phyloP scores from a whole-genome alignment of 1,140 invertebrate species.

The Drosophila baimaii region DNA sequence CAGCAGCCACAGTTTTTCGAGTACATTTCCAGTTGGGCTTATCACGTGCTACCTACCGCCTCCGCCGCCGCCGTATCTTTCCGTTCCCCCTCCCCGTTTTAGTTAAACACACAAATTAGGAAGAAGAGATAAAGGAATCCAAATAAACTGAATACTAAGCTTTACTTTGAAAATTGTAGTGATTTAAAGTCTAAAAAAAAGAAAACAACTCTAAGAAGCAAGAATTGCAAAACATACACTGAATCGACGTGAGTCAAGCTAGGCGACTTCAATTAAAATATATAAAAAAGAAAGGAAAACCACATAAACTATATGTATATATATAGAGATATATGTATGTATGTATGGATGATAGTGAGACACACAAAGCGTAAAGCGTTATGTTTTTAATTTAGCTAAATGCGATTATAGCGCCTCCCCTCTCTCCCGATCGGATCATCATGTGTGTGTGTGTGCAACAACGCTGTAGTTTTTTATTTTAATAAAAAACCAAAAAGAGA shows the following conservation, averaged over 20 bases:
- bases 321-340: constrained; percentile 43
- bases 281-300: constrained; percentile 28
- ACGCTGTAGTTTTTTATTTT: constrained; percentile 58
- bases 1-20: constrained; percentile 10
- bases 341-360: constrained; percentile 55
- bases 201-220: constrained; percentile 18
- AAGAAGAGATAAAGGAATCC: constrained; percentile 30
- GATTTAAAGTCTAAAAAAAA: constrained; percentile 57
- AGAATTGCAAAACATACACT: constrained; percentile 20
- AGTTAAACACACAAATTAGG: constrained; percentile 33
- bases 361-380: constrained; percentile 56
- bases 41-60: constrained; percentile 1
- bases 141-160: constrained; percentile 73
- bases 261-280: constrained; percentile 29
- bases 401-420: constrained; percentile 29
- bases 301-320: constrained; percentile 21
- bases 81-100: constrained; percentile 15
- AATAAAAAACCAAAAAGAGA: constrained; percentile 22
- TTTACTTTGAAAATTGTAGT: constrained; percentile 78
- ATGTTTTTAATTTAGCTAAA: constrained; percentile 56
- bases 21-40: constrained; percentile 30
- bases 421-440: constrained; percentile 34
- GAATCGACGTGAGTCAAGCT: constrained; percentile 26
- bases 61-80: constrained; percentile 17
- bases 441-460: constrained; percentile 17